Conservation (phyloP, 2,888 invertebrate species). For the Ochropleura leucogaster region DNA sequence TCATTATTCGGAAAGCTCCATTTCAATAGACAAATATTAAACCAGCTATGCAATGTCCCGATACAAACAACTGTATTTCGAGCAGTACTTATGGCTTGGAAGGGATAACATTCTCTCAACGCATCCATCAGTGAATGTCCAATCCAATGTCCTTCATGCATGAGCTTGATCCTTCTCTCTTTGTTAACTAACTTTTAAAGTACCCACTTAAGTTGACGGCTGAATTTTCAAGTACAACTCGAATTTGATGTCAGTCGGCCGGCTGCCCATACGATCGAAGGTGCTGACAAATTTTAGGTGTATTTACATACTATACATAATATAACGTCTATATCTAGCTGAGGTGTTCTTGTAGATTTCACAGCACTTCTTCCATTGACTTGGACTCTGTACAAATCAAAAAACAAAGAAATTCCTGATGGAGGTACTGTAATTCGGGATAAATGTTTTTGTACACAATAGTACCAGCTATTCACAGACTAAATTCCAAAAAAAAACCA, state of each 20-base stretch:
- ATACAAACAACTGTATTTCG: background rate
- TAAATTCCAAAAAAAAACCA: slow-evolving; percentile 52
- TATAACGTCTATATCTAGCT: background rate
- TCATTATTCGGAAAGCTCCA: no score
- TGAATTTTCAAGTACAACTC: background rate
- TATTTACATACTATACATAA: background rate
- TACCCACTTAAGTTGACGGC: background rate
- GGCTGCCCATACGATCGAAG: background rate
- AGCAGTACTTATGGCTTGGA: slow-evolving; percentile 1
- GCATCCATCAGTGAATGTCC: background rate
- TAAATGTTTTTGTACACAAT: slow-evolving; percentile 2
- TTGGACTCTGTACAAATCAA: background rate
- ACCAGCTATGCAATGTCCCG: no score
- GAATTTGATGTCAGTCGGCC: background rate
- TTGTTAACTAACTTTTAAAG: slow-evolving; percentile 20
- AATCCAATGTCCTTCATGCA: slow-evolving; percentile 19
- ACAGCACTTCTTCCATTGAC: background rate
- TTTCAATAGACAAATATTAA: no score
- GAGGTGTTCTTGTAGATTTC: background rate
- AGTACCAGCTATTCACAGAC: slow-evolving; percentile 26
- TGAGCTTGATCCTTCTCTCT: slow-evolving; percentile 4
- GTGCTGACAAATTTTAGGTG: background rate
- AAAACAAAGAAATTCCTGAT: background rate
- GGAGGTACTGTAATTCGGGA: background rate
- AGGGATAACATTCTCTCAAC: slow-evolving; percentile 1